Conservation (phyloP, 2,797 vertebrate genomes). For the Malacoraja senta region DNA sequence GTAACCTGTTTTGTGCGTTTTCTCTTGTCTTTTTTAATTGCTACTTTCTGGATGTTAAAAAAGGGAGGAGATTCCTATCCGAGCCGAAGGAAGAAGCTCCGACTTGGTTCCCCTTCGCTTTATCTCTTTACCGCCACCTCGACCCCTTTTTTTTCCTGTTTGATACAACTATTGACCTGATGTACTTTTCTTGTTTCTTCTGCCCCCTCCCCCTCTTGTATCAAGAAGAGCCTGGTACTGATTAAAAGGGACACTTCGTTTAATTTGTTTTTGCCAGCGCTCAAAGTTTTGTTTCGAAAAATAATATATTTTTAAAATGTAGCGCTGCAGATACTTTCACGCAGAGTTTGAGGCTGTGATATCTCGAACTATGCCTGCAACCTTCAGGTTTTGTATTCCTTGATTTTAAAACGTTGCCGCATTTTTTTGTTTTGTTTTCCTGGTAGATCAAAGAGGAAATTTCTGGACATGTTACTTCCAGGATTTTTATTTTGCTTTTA, state of each 20-base stretch:
- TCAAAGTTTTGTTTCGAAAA: background rate
- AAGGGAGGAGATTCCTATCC: constrained; percentile 10
- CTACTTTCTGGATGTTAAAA: constrained; percentile 18
- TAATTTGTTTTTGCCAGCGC: background rate
- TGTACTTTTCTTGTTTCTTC: background rate
- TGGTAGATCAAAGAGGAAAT: background rate
- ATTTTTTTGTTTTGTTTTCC: background rate
- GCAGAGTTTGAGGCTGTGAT: constrained; percentile 12
- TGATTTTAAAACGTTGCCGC: background rate
- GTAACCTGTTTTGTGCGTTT: background rate
- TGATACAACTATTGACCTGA: constrained; percentile 33
- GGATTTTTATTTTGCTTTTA: background rate
- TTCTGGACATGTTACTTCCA: background rate
- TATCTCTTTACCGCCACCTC: background rate
- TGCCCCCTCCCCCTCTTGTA: no score
- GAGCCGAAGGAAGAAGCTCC: background rate
- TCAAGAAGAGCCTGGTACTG: background rate
- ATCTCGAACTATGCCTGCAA: background rate
- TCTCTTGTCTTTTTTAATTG: background rate
- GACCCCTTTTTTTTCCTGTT: background rate
- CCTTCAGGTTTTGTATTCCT: constrained; percentile 3
- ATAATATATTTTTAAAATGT: background rate
- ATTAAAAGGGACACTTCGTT: background rate
- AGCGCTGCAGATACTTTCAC: constrained; percentile 9
- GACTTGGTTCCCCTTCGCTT: background rate